Conservation (phyloP, 2,113 vertebrate species). For the Calypte anna region DNA sequence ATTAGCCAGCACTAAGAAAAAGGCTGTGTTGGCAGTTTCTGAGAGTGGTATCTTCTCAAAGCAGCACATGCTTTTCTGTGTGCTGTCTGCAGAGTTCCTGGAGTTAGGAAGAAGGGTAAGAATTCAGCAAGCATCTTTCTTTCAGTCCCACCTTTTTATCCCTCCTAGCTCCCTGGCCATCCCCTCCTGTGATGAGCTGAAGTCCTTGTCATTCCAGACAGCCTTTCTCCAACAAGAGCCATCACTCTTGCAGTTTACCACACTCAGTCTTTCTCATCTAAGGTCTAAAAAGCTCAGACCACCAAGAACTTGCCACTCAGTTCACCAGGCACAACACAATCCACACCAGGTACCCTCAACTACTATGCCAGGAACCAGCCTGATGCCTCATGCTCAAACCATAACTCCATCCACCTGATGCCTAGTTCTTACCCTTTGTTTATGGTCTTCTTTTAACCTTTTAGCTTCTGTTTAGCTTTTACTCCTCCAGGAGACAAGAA, state of each 20-base stretch:
- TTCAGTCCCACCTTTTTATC: not conserved
- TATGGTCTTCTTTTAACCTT: not conserved
- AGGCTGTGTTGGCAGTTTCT: not conserved
- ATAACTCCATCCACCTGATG: not conserved
- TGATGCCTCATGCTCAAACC: not conserved
- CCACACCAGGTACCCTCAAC: not conserved
- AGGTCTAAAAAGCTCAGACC: not conserved
- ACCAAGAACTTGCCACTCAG: not conserved
- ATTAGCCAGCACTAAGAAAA: not conserved
- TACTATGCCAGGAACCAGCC: not conserved
- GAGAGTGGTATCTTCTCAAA: not conserved
- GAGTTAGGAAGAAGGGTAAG: not conserved
- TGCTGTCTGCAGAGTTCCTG: not conserved
- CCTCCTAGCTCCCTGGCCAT: not conserved
- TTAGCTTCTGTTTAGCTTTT: not conserved
- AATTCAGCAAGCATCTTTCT: not conserved
- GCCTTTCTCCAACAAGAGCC: not conserved
- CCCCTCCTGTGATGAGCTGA: not conserved
- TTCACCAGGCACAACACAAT: not conserved
- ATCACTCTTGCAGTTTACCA: not conserved
- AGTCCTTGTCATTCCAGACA: not conserved
- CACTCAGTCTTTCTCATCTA: not conserved
- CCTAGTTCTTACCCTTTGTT: not conserved
- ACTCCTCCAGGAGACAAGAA: not conserved
- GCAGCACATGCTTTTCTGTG: not conserved